phyloP scores from a whole-genome alignment of 2,113 vertebrate species.

The Tachysurus vachellii region DNA sequence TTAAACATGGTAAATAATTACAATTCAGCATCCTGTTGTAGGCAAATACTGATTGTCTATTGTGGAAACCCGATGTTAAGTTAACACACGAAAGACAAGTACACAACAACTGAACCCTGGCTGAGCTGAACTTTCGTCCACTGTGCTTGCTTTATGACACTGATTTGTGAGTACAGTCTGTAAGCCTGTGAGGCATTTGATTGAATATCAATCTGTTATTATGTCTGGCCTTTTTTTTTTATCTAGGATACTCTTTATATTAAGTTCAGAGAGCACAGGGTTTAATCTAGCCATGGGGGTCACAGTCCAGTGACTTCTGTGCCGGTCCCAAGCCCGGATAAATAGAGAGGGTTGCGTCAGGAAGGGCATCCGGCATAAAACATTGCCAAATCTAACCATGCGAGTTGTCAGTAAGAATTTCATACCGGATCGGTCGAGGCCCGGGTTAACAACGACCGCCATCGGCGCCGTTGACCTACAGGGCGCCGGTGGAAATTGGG shows the following conservation, averaged over 20 bases:
- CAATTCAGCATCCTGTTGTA: neutral
- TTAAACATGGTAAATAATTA: neutral
- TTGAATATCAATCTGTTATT: neutral
- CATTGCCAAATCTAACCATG: too few species aligned
- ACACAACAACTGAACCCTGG: neutral
- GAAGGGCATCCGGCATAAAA: too few species aligned
- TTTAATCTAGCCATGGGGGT: too few species aligned
- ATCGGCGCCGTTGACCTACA: too few species aligned
- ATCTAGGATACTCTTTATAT: neutral
- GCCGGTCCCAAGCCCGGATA: too few species aligned
- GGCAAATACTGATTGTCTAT: neutral
- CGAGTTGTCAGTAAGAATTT: too few species aligned
- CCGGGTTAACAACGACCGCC: too few species aligned
- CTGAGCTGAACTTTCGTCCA: neutral
- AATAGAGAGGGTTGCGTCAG: too few species aligned
- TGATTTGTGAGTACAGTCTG: neutral
- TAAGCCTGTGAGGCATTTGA: neutral
- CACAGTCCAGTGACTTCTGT: too few species aligned
- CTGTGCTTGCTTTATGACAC: neutral
- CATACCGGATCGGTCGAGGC: too few species aligned
- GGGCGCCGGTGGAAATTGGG: too few species aligned
- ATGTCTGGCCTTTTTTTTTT: too few species aligned
- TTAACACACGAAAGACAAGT: neutral
- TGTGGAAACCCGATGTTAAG: neutral
- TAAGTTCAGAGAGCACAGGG: neutral